Evolutionary conservation across 2,888 invertebrate species (phyloP), one percentile per base, ranked within the genome.

Genomic region (Sicus ferrugineus): DNA sequence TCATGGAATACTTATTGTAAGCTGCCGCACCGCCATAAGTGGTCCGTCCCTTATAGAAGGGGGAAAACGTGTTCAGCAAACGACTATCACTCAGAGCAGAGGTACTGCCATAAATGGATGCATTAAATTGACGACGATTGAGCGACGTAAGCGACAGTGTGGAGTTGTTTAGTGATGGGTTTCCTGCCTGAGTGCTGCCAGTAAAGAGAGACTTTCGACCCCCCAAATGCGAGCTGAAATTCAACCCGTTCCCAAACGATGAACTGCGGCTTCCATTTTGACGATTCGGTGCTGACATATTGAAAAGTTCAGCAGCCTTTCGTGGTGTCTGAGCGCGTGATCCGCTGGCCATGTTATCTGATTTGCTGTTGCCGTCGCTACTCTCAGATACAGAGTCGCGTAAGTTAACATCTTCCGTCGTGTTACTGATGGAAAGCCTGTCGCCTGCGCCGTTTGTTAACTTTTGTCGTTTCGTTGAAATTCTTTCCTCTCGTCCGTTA

Each of bases 31-130:
- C 93, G 2, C 93, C 93, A 81, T 92, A 94, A 73, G 89, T 90
- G 1, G 92, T 93, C 72, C 88, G 88, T 28, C 93, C 93, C 73
- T 88, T 88, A 80, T 94, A 93, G 82, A 93, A 94, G 16, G 93
- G 92, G 2, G 93, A 93, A 59, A 79, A 80, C 61, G 78, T 80
- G 69, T 80, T 80, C 26, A 80, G 69, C 38, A 85, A 72, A 0
- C 85, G 81, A 69, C 85, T 84, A 69, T 86, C 86, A 70, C 85
- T 85, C 9, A 86, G 64, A 0, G 86, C 85, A 30, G 85, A 85
- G 31, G 82, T 82, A 71, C 85, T 86, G 38, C 85, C 84, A 75
- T 85, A 86, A 2, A 85, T 81, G 1, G 82, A 83, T 9, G 83
- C 79, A 74, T 84, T 85, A 64, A 85, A 85, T 58, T 82, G 83